Evolutionary conservation across 2,797 vertebrate genomes (phyloP).

Genomic region (Peromyscus attwateri): DNA sequence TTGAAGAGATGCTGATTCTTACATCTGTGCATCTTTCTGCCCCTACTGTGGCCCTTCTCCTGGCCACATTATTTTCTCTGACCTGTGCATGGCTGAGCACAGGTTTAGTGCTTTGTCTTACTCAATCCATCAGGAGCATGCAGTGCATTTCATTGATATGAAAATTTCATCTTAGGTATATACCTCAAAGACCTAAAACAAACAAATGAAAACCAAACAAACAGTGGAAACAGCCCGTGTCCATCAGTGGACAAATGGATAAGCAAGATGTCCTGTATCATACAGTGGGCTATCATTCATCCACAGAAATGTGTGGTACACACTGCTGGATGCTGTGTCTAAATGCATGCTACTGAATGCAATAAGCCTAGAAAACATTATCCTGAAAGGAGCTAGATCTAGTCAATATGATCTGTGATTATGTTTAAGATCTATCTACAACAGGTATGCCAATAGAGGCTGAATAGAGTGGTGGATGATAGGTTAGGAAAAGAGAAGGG

Average conservation of each 20-base stretch:
- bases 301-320: neutral
- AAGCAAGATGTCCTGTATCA: neutral
- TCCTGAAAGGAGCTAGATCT: neutral
- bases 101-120: neutral
- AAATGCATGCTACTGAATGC: neutral
- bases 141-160: neutral
- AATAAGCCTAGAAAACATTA: neutral
- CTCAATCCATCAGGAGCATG: neutral
- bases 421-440: neutral
- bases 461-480: neutral
- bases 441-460: neutral
- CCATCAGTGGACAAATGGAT: too few relatives aligned
- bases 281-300: neutral
- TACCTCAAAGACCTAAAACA: neutral
- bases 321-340: neutral
- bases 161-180: neutral
- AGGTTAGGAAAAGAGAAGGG: neutral
- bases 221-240: neutral
- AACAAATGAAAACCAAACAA: neutral
- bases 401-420: neutral
- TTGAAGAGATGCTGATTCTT: neutral
- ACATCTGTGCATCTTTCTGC: rapidly evolving
- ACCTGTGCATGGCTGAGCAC: rapidly evolving
- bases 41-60: neutral
- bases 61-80: rapidly evolving